Evolutionary conservation across 2,888 invertebrate species (phyloP), one percentile per base, ranked within the genome.

Genomic region (Sabellastarte sp.): DNA sequence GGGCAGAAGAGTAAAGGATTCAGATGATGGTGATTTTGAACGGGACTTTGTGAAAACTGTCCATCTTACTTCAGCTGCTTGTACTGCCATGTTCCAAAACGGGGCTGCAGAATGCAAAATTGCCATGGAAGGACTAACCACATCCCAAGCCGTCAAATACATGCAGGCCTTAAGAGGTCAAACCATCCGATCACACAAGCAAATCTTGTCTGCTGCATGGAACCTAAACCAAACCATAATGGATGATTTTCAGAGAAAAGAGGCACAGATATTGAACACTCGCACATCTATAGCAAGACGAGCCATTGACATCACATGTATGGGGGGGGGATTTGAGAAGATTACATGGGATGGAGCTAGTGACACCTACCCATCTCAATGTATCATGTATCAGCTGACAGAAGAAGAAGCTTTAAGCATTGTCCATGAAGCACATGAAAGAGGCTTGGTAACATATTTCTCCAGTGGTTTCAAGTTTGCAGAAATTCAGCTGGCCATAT

Each of bases 341-440:
- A 59, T 74, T 3, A 74, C 73, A 0, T 73, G 73, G 72, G 73
- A 74, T 33, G 73, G 74, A n/a, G 74, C 74, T 28, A 71, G 72
- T 51, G 74, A 74, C 63, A 69, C 73, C 55, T 74, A 74, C 59
- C 74, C 74, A 3, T 73, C 73, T 26, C 70, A 73, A 50, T 74
- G 74, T 53, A 74, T 74, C 66, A 74, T 74, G 73, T 73, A 74
- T 62, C 74, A 74, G 66, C 65, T 74, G 60, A 64, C 63, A 10
- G 70, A 67, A 56, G 66, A 72, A 33, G 74, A 72, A 53, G 74
- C 74, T 2, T 63, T 74, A 50, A 69, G 69, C 53, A 67, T 73
- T 55, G 71, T 72, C 50, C 73, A 74, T 50, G 72, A 69, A 52
- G 74, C 74, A 0, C 74, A 74, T 41, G 61, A 69, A 28, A 63